Conservation (phyloP, 2,888 invertebrate species). For the Subacronicta megacephala region DNA sequence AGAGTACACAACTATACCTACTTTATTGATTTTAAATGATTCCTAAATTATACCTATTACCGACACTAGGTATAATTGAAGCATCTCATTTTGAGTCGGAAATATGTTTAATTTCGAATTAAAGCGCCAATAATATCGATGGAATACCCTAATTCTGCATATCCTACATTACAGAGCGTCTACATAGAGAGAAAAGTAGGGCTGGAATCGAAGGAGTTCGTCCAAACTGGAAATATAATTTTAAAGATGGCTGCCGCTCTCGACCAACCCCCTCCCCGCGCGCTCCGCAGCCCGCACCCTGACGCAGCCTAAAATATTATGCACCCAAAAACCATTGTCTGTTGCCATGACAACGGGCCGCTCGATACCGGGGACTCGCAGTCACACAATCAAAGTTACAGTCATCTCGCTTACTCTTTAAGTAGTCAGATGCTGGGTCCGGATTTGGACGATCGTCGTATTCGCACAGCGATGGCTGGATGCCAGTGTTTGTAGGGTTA, state of each 20-base stretch:
- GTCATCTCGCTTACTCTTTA: constrained; percentile 85
- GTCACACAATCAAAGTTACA: constrained; percentile 79
- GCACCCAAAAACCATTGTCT: constrained; percentile 90
- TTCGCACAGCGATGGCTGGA: constrained; percentile 81
- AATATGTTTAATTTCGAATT: neutral
- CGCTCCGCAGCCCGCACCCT: constrained; percentile 71
- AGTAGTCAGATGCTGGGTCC: constrained; percentile 77
- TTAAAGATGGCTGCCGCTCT: constrained; percentile 88
- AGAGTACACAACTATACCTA: neutral
- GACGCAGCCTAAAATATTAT: constrained; percentile 89
- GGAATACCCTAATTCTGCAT: constrained; percentile 59
- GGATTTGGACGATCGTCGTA: constrained; percentile 78
- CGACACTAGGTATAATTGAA: too few species aligned
- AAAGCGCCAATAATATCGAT: constrained; percentile 1
- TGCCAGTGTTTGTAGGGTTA: constrained; percentile 84
- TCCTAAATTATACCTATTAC: neutral
- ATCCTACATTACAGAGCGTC: constrained; percentile 61
- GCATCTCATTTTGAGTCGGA: too few species aligned
- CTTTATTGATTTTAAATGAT: neutral
- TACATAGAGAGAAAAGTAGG: constrained; percentile 71
- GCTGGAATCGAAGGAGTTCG: constrained; percentile 81
- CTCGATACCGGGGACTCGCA: constrained; percentile 82
- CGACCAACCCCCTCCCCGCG: constrained; percentile 74
- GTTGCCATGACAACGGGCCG: constrained; percentile 87
- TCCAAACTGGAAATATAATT: constrained; percentile 88